Evolutionary conservation across 2,797 vertebrate genomes (phyloP).

Genomic region (Sebastes iracundus): DNA sequence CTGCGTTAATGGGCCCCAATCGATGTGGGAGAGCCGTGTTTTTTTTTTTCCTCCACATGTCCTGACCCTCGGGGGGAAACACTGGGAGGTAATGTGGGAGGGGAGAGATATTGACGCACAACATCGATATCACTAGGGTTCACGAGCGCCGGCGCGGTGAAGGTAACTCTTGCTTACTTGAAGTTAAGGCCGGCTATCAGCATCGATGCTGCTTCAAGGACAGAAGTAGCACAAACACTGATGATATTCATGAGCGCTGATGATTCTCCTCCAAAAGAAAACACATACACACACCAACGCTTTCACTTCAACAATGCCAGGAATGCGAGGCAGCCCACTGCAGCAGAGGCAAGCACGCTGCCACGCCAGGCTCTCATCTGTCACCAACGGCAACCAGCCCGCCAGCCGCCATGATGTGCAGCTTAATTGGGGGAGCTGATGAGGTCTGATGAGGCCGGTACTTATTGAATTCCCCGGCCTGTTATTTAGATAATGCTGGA

Average conservation of each 20-base stretch:
- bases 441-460: conserved; percentile 77
- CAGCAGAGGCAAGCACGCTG: conserved; percentile 27
- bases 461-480: conserved; percentile 80
- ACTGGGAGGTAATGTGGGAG: conserved; percentile 52
- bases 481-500: conserved; percentile 76
- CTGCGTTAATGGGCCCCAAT: conserved; percentile 67
- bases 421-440: conserved; percentile 77
- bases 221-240: conserved; percentile 17
- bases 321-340: conserved; percentile 26
- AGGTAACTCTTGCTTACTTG: conserved; percentile 33
- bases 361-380: conserved; percentile 55
- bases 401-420: conserved; percentile 65
- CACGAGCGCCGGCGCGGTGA: conserved; percentile 19
- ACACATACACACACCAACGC: background rate
- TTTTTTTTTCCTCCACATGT: conserved; percentile 42
- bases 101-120: conserved; percentile 58
- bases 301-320: conserved; percentile 25
- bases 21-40: conserved; percentile 58
- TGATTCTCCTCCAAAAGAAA: conserved; percentile 5
- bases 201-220: conserved; percentile 44
- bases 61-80: conserved; percentile 61
- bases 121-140: conserved; percentile 56
- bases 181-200: conserved; percentile 15
- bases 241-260: conserved; percentile 24
- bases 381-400: conserved; percentile 72